Evolutionary conservation across 1,140 invertebrate species (phyloP), one percentile per base, ranked within the genome.

Genomic region (Laupala kohalensis): DNA sequence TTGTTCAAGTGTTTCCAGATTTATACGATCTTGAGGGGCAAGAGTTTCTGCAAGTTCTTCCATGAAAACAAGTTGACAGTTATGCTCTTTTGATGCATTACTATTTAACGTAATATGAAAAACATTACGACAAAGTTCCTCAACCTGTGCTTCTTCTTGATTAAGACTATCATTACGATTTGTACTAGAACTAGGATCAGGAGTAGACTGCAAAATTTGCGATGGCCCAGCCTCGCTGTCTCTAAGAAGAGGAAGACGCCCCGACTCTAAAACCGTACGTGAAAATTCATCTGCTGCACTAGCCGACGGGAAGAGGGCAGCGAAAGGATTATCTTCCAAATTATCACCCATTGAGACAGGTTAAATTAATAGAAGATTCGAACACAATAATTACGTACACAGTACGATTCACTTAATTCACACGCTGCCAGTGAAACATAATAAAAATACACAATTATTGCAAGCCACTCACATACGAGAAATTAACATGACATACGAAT

Each of bases 1-100:
- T 78, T 92, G 86, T 70, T 91, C 90, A 13, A 93, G 78, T 6
- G 87, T 82, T 71, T 90, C 86, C 25, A 88, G 78, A 75, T 90
- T 83, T 69, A 87, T 80, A 69, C 78, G 74, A 73, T 82, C 78
- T 76, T 81, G 78, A 72, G 83, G 81, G 37, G 77, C 77, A 77
- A 82, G 78, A 29, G 81, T 82, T 75, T 78, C 77, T 27, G 84
- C 80, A 28, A 85, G 75, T 74, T 87, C 85, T 78, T 85, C 85
- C 29, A 90, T 77, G 74, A 83, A 87, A 9, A 90, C 79, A 27
- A 89, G 76, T 66, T 84, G 76, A 74, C 76, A 73, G 69, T 70
- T 69, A 37, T 72, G 77, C 74, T 76, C 76, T 24, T 28, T 65
- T 25, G 78, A 72, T 62, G 81, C 78, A 74, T 83, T 79, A 74